Evolutionary conservation across 1,140 invertebrate genomes (phyloP), one percentile per base, ranked within the genome.

Genomic region (Listronotus oregonensis): DNA sequence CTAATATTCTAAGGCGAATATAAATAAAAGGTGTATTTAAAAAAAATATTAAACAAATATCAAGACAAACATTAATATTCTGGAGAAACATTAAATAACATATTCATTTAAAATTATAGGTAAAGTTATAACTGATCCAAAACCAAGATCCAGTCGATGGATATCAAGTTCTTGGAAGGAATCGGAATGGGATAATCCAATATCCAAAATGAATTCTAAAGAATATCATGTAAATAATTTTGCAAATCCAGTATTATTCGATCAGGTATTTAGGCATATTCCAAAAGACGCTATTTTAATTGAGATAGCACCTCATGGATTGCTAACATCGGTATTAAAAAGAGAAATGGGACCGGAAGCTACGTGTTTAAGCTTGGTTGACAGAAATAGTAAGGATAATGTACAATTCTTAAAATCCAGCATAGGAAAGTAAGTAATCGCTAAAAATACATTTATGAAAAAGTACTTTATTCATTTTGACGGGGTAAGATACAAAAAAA

Each of bases 171-270:
- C 94, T 0, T 85, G 95, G 11, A 87, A 89, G 0, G 87, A 93
- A 72, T 71, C 86, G n/a, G 73, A 81, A 18, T 95, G 93, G 94
- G 83, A 86, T 12, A 80, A 85, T 8, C 75, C 86, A 0, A 77
- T 85, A 6, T 86, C 88, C 1, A 82, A 85, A 59, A 75, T 85
- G 3, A 94, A 89, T 0, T 96, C 93, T 0, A 89, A 94, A 2
- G 91, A 94, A 69, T 98, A 98, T 75, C 92, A 94, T 73, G 93
- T 93, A 0, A 96, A 97, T 76, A 98, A 97, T 78, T 81, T 96
- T 8, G 78, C 94, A 49, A 87, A 78, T 67, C 86, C 91, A 18
- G 94, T 96, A 0, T 79, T 94, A 0, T 96, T 97, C 73, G 89
- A 95, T 71, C 91, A 95, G 77, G 89, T 89, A 0, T 80, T 91